phyloP scores from a whole-genome alignment of 2,113 vertebrate species.

The Erythrolamprus reginae region DNA sequence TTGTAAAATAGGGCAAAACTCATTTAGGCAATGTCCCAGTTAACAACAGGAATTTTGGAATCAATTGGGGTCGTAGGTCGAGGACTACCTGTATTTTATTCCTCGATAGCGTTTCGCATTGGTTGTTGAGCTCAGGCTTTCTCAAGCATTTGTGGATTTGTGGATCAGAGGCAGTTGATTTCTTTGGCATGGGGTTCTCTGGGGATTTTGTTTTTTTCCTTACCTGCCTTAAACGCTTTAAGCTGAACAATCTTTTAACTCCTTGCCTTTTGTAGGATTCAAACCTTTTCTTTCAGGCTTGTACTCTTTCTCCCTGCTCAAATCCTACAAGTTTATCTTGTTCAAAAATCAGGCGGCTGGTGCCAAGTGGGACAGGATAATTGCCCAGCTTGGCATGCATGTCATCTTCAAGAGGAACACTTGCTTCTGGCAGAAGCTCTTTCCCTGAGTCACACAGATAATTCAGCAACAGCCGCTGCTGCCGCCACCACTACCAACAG shows the following conservation, averaged over 20 bases:
- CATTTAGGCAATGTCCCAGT: neutral
- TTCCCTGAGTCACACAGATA: conserved; percentile 7
- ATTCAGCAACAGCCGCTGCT: neutral
- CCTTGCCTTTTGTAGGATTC: neutral
- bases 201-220: neutral
- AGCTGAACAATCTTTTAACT: neutral
- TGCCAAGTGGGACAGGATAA: conserved; percentile 8
- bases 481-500: too few relatives aligned
- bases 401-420: neutral
- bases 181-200: neutral
- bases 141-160: neutral
- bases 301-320: neutral
- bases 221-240: neutral
- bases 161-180: neutral
- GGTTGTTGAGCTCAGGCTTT: neutral
- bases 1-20: neutral
- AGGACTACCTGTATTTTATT: neutral
- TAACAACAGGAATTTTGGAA: neutral
- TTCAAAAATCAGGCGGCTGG: neutral
- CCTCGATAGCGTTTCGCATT: neutral
- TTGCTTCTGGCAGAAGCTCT: neutral
- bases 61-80: neutral
- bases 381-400: neutral
- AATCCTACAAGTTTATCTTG: neutral
- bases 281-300: neutral